Evolutionary conservation across 2,888 invertebrate species (phyloP).

Genomic region (Hydraecia micacea): DNA sequence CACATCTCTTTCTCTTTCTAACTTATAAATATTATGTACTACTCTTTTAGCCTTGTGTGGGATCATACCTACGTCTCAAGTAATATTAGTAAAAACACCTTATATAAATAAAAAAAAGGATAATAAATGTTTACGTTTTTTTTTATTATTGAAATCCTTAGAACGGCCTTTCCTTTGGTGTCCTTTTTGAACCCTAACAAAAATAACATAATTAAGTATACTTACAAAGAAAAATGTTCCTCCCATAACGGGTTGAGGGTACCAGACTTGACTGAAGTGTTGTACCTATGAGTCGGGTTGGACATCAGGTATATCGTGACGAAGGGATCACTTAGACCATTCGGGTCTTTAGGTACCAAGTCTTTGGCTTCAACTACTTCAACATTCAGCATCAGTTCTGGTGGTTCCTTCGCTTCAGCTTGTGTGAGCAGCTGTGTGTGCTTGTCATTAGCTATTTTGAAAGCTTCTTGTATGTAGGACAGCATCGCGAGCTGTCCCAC

Average conservation of each 20-base stretch:
- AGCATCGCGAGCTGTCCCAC: constrained; percentile 93
- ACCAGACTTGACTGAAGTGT: constrained; percentile 97
- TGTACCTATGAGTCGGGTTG: constrained; percentile 94
- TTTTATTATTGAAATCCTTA: too few relatives aligned
- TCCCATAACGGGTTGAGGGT: constrained; percentile 98
- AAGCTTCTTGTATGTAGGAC: constrained; percentile 94
- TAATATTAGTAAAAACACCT: too few relatives aligned
- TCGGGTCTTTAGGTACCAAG: constrained; percentile 95
- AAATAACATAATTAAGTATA: constrained; percentile 44
- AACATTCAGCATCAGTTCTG: constrained; percentile 95
- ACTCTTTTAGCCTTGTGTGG: too few relatives aligned
- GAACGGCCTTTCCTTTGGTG: too few relatives aligned
- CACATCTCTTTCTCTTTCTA: too few relatives aligned
- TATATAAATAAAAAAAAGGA: too few relatives aligned
- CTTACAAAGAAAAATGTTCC: constrained; percentile 99
- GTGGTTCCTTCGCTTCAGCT: constrained; percentile 95
- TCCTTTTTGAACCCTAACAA: too few relatives aligned
- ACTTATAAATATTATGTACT: too few relatives aligned
- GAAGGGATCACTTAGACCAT: constrained; percentile 99
- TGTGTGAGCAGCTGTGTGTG: constrained; percentile 93
- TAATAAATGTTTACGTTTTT: too few relatives aligned
- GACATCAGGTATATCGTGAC: constrained; percentile 97
- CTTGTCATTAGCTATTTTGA: constrained; percentile 93
- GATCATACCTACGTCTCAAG: too few relatives aligned
- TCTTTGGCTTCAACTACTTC: constrained; percentile 97